Base-by-base conservation (phyloP, 2,888 invertebrate species). In the Galerucella nymphaeae region DNA sequence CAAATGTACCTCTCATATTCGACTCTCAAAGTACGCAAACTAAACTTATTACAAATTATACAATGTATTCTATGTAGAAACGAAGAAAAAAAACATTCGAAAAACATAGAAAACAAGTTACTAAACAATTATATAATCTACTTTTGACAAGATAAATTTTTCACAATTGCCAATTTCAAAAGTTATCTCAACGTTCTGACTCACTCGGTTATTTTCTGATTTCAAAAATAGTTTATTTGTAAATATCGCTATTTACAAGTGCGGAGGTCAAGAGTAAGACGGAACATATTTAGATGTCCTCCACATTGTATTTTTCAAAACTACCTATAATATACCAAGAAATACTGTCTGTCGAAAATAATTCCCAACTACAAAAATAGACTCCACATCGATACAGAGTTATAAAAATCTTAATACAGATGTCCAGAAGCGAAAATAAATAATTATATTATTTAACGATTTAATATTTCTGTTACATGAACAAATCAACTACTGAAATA, bases 261-360 rank as follows among this genome's bases (percentile, higher is more conserved):
- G 59, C 30, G 59, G 59, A 14, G 38, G 59, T 59, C 59, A 59
- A 59, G 59, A 59, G 53, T 9, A 53, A 53, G 53, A 53, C 53
- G 53, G 10, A 53, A 53, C 53, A 53, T 53, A 53, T 53, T 53
- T 53, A 53, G 18, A 53, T 53, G 53, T 16, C 18, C 53, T 53
- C 48, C 48, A 48, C 8, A n/a, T 16, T 53, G 9, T 18, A 14
- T 53, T 18, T 53, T 53, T 53, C 18, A 8, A 18, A 53, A 16
- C 18, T 53, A 53, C 18, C 2, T 53, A 18, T 18, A 16, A 53
- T 53, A 53, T 18, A 9, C 53, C 16, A 45, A 13, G 14, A 13
- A 45, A 45, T 16, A n/a, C 48, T 48, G 48, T 48, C 48, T 48
- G 48, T 48, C 48, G 48, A n/a, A 48, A 48, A 48, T n/a, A 48